Percentiles rank a stretch among this genome's conserved stretches.
phyloP scores from a whole-genome alignment of 2,113 vertebrate species.

The Etia nguti region DNA sequence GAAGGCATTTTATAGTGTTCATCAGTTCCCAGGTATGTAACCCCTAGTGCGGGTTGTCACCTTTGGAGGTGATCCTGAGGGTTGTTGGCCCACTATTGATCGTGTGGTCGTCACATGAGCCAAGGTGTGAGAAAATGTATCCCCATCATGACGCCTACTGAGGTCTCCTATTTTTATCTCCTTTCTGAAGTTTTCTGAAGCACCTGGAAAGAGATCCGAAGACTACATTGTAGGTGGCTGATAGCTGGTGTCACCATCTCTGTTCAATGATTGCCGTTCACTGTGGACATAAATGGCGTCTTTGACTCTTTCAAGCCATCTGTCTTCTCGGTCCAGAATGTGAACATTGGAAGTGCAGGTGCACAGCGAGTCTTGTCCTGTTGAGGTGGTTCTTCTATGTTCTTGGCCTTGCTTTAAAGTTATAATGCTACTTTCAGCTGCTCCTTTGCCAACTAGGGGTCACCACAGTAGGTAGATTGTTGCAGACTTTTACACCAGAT shows the following conservation, averaged over 20 bases:
- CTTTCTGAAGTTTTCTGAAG: too few relatives aligned
- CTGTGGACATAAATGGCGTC: not conserved
- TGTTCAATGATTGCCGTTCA: not conserved
- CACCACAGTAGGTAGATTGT: not conserved
- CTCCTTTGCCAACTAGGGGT: not conserved
- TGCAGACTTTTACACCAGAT: not conserved
- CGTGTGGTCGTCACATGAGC: accelerated
- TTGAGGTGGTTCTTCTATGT: not conserved
- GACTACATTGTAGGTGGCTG: not conserved
- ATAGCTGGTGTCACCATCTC: not conserved
- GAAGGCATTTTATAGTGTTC: not conserved
- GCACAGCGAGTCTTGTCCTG: not conserved
- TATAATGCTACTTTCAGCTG: not conserved
- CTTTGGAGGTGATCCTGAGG: not conserved
- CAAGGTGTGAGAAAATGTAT: not conserved
- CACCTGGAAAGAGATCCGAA: accelerated
- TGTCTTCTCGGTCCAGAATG: not conserved
- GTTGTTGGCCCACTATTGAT: not conserved
- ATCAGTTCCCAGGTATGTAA: not conserved
- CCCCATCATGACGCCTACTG: not conserved
- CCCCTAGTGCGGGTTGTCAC: not conserved
- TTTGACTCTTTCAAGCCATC: not conserved
- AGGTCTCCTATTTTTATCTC: not conserved
- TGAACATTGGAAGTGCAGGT: not conserved
- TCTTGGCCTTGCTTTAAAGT: not conserved